These are phyloP conservation scores for Gambusia yucatana DNA, from an alignment of 2,797 vertebrate genomes.

Conservation along the genomic window DNA sequence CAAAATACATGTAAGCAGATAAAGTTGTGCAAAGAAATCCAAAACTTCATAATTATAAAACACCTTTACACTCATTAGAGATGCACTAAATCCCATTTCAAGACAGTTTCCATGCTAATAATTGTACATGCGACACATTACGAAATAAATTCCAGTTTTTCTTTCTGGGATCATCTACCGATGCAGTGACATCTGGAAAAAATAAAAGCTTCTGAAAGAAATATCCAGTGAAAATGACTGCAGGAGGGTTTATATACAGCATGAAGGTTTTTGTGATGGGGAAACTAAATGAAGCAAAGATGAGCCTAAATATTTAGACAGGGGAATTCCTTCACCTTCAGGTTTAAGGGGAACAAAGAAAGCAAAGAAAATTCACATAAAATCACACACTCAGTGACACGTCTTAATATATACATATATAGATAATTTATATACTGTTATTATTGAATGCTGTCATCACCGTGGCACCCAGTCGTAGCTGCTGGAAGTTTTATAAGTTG, in stretches of 20 bases:
- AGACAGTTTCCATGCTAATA: conserved; percentile 26
- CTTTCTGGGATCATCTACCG: conserved; percentile 11
- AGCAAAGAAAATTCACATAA: not conserved
- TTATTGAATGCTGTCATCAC: conserved; percentile 11
- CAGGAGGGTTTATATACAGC: conserved; percentile 14
- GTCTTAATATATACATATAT: not conserved
- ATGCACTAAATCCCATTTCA: not conserved
- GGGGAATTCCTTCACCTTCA: conserved; percentile 45
- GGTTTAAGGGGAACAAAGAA: conserved; percentile 8
- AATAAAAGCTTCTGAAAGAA: not conserved
- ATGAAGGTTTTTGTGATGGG: conserved; percentile 39
- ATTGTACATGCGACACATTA: conserved; percentile 1
- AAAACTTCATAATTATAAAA: not conserved
- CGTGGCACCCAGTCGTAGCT: not conserved
- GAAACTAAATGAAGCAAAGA: conserved; percentile 34
- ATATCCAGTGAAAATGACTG: conserved; percentile 5
- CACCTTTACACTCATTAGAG: not conserved
- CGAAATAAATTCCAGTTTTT: conserved; percentile 12
- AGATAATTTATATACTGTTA: conserved; percentile 26
- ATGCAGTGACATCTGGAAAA: conserved; percentile 14
- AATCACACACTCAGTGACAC: not conserved
- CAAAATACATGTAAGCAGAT: conserved; percentile 14
- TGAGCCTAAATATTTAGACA: conserved; percentile 31
- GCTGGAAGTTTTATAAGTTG: not conserved
- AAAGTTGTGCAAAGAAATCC: not conserved